phyloP scores from a whole-genome alignment of 1,140 invertebrate species.

The Gyrodactylus bullatarudis region DNA sequence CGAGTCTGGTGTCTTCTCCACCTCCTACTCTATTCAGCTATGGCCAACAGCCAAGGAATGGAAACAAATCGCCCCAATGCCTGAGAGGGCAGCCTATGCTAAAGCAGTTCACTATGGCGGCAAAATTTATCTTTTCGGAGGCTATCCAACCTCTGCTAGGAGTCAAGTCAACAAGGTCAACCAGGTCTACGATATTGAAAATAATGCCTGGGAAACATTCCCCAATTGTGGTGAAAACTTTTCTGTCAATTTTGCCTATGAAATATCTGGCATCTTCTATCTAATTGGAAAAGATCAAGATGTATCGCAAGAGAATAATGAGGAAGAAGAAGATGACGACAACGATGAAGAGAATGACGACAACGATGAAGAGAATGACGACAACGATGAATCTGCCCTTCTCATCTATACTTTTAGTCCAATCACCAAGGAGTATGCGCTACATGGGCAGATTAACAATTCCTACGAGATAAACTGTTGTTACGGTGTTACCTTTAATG shows the following conservation, averaged over 20 bases:
- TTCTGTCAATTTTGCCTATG: background rate
- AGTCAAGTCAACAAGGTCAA: background rate
- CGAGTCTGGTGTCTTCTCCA: background rate
- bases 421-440: no score
- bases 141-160: background rate
- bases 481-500: no score
- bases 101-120: background rate
- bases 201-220: background rate
- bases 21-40: background rate
- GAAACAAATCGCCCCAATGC: background rate
- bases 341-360: no score
- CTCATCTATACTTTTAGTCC: no score
- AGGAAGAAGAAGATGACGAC: no score
- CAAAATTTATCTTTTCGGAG: background rate
- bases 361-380: no score
- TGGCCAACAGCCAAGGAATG: background rate
- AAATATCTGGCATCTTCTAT: background rate
- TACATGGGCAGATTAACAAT: no score
- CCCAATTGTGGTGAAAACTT: background rate
- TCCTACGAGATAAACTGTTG: no score
- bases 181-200: background rate
- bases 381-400: no score
- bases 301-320: no score
- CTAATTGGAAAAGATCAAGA: background rate
- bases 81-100: background rate